Percentiles rank a stretch among this genome's conserved stretches.
phyloP scores from a whole-genome alignment of 2,888 invertebrate genomes.

The Ophion ventricosus region DNA sequence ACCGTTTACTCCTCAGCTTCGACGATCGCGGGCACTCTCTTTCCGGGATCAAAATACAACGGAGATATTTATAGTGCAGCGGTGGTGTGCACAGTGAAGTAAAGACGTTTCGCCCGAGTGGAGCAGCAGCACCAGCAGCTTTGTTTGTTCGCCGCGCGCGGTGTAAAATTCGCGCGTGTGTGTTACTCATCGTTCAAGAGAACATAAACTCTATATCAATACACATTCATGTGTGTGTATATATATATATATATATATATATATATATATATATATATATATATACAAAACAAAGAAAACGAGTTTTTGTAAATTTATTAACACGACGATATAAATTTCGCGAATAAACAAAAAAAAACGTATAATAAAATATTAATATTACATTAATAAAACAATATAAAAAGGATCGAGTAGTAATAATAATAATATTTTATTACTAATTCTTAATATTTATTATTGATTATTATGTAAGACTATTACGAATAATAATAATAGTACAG shows the following conservation, averaged over 20 bases:
- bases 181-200: background rate
- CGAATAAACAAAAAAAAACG: no score
- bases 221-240: background rate
- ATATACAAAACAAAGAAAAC: background rate
- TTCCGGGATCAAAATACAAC: background rate
- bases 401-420: background rate
- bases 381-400: background rate
- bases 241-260: background rate
- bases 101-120: background rate
- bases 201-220: background rate
- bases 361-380: background rate
- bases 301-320: no score
- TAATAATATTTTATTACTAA: background rate
- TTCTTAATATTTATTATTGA: background rate
- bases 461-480: background rate
- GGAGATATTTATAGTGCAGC: background rate
- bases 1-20: background rate
- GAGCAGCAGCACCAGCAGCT: background rate
- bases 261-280: background rate
- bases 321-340: no score
- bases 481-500: background rate
- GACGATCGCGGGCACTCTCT: background rate
- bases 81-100: background rate
- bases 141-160: background rate
- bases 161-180: background rate